Percentiles rank a stretch among this genome's conserved stretches.
Evolutionary conservation across 2,113 vertebrate genomes (phyloP).

Genomic region (Patagioenas fasciata): DNA sequence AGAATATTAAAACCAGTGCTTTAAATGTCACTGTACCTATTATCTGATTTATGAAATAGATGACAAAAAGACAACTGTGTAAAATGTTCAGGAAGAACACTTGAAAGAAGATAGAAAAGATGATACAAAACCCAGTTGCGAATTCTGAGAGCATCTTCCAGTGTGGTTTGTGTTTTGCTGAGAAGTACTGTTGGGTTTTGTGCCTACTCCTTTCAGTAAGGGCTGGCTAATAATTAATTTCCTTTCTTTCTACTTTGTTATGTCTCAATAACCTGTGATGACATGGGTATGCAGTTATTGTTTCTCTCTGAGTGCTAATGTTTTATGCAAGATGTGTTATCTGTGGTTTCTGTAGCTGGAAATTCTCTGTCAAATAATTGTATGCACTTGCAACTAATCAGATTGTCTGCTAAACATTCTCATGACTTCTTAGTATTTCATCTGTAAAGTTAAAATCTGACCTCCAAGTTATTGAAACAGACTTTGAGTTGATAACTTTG

Average conservation of each 20-base stretch:
- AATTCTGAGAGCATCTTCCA: not conserved
- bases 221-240: not conserved
- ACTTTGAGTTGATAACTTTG: not conserved
- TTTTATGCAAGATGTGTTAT: not conserved
- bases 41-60: not conserved
- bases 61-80: not conserved
- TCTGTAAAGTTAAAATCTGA: not conserved
- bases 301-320: not conserved
- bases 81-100: not conserved
- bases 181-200: not conserved
- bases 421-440: not conserved
- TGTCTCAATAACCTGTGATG: not conserved
- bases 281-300: fast-evolving
- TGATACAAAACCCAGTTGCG: not conserved
- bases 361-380: not conserved
- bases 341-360: not conserved
- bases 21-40: not conserved
- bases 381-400: not conserved
- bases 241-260: not conserved
- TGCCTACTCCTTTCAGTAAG: not conserved
- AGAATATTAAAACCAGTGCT: not conserved
- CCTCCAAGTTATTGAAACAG: not conserved
- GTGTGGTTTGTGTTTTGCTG: not conserved
- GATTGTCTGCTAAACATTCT: not conserved
- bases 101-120: not conserved